A percentile compares a stretch with the other conserved stretches of the same genome.
Conservation (phyloP, 1,140 invertebrate species). For the Bursaphelenchus mucronatus region DNA sequence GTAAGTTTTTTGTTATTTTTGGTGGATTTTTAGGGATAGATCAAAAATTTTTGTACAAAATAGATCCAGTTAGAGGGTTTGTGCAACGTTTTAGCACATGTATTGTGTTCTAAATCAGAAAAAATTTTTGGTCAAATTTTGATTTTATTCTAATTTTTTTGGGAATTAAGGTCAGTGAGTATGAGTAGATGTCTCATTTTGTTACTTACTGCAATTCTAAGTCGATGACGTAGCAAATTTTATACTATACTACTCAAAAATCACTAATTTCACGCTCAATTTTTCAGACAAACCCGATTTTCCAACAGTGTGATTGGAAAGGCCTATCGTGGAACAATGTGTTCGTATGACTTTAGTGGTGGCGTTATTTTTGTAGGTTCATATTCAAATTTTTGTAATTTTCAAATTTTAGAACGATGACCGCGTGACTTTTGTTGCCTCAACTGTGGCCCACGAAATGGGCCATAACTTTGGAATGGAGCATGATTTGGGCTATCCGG, state of each 20-base stretch:
- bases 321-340: slow-evolving; percentile 92
- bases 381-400: slow-evolving; percentile 19
- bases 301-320: slow-evolving; percentile 87
- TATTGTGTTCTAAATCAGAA: no score
- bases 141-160: no score
- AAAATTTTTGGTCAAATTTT: no score
- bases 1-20: slow-evolving; percentile 66
- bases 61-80: no score
- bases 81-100: slow-evolving; percentile 2
- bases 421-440: slow-evolving; percentile 75
- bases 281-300: slow-evolving; percentile 74
- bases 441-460: slow-evolving; percentile 95
- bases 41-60: no score
- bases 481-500: slow-evolving; percentile 35
- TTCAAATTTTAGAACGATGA: slow-evolving; percentile 78
- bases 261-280: slow-evolving; percentile 18
- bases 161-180: no score
- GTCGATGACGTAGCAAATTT: no score
- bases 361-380: slow-evolving; percentile 76
- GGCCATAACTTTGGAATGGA: slow-evolving; percentile 42
- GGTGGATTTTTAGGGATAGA: slow-evolving; percentile 1
- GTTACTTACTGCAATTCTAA: no score
- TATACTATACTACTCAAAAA: no score
- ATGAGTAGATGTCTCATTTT: no score
- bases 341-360: slow-evolving; percentile 90